A percentile compares a stretch with the other conserved stretches of the same genome.
These are phyloP conservation scores for Dendrolimus pini DNA, from an alignment of 2,888 invertebrate genomes.

Conservation along the genomic window DNA sequence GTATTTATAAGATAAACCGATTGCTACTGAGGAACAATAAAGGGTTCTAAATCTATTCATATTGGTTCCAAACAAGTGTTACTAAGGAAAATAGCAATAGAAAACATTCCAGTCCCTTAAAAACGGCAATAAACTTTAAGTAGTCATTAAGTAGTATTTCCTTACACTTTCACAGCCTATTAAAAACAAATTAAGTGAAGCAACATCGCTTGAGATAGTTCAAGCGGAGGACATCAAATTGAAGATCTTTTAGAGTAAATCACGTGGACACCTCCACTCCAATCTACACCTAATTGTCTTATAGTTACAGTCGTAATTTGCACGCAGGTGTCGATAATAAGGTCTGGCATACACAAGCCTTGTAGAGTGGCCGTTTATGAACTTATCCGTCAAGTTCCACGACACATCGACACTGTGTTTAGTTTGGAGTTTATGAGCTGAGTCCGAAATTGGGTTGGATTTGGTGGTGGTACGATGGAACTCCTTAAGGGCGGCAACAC, in stretches of 20 bases:
- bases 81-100: no score
- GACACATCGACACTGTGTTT: conserved; percentile 10
- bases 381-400: conserved; percentile 6
- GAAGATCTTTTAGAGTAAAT: not conserved
- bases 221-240: not conserved
- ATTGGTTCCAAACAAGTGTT: no score
- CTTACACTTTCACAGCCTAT: not conserved
- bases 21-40: no score
- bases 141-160: not conserved
- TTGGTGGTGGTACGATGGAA: not conserved
- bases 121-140: not conserved
- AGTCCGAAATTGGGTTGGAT: conserved; percentile 7
- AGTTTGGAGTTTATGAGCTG: conserved; percentile 10
- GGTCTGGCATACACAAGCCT: not conserved
- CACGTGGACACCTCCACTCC: not conserved
- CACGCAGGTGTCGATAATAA: not conserved
- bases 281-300: not conserved
- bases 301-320: not conserved
- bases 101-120: not conserved
- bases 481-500: no score
- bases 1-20: no score
- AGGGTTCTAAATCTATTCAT: no score
- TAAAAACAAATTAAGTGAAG: not conserved
- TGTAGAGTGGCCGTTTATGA: conserved; percentile 1
- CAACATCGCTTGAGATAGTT: not conserved